These are phyloP conservation scores for Aphelenchoides besseyi DNA, from an alignment of 1,140 invertebrate species.

Conservation along the genomic window DNA sequence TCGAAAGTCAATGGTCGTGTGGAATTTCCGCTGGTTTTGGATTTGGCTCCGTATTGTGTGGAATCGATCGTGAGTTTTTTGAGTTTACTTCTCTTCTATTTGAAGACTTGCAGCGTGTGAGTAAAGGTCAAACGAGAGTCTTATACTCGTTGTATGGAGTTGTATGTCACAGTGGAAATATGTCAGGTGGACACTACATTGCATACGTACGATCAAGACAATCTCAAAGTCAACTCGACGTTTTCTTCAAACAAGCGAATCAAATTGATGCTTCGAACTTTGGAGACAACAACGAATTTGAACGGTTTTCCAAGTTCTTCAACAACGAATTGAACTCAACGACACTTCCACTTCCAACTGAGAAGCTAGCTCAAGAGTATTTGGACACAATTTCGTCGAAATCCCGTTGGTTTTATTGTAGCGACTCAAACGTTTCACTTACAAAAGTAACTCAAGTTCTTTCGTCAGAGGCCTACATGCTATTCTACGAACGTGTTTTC, in stretches of 20 bases:
- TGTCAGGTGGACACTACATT: constrained; percentile 90
- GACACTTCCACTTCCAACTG: constrained; percentile 11
- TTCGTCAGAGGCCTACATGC: constrained; percentile 90
- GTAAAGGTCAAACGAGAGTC: constrained; percentile 69
- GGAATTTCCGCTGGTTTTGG: constrained; percentile 78
- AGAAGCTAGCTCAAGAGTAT: constrained; percentile 1
- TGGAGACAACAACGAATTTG: constrained; percentile 17
- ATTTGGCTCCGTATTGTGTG: constrained; percentile 85
- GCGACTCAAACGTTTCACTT: constrained; percentile 78
- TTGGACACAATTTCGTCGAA: constrained; percentile 2
- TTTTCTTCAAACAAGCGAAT: constrained; percentile 28
- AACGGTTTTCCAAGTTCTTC: background rate
- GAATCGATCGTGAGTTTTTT: constrained; percentile 59
- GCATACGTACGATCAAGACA: constrained; percentile 73
- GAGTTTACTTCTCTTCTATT: constrained; percentile 20
- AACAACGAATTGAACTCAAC: constrained; percentile 7
- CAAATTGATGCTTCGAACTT: constrained; percentile 3
- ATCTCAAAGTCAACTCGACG: background rate
- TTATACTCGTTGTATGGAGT: constrained; percentile 88
- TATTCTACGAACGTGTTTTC: no score
- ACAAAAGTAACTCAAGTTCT: constrained; percentile 77
- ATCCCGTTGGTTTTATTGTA: constrained; percentile 86
- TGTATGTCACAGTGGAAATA: constrained; percentile 84
- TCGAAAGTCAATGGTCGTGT: constrained; percentile 81
- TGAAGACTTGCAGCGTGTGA: constrained; percentile 39